phyloP scores from a whole-genome alignment of 2,888 invertebrate species.

The Drosophila seclusa region DNA sequence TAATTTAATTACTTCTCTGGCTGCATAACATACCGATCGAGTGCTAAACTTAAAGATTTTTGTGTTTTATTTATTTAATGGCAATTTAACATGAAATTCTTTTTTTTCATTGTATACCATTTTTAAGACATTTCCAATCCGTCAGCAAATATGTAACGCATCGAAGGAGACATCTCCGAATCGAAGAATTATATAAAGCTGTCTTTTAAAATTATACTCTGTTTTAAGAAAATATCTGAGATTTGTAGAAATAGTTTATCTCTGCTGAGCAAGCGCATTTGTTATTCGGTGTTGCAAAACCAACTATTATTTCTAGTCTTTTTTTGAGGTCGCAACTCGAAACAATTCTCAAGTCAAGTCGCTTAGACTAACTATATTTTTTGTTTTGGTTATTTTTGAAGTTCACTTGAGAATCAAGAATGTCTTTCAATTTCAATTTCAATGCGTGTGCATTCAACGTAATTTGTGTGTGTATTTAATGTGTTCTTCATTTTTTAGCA shows the following conservation, averaged over 20 bases:
- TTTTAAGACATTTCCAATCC: neutral
- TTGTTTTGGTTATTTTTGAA: constrained; percentile 33
- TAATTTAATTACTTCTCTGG: constrained; percentile 77
- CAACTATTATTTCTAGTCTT: neutral
- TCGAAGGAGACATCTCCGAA: neutral
- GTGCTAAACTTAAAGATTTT: constrained; percentile 39
- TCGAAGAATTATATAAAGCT: neutral
- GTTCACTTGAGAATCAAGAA: constrained; percentile 59
- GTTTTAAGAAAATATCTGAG: neutral
- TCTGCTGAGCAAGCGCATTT: neutral
- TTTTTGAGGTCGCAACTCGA: constrained; percentile 20
- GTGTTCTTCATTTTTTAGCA: constrained; percentile 29
- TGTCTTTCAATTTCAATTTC: constrained; percentile 49
- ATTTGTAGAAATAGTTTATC: neutral
- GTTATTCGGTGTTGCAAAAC: neutral
- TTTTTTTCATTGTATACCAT: neutral
- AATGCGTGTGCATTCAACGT: constrained; percentile 55
- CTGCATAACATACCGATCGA: constrained; percentile 43
- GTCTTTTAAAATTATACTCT: neutral
- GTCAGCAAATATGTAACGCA: neutral
- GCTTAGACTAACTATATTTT: constrained; percentile 7
- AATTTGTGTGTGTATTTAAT: constrained; percentile 16
- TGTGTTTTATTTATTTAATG: constrained; percentile 47
- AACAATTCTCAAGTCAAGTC: constrained; percentile 33
- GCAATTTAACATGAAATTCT: constrained; percentile 54